Evolutionary conservation across 2,113 vertebrate species (phyloP).

Genomic region (Pagrus major): DNA sequence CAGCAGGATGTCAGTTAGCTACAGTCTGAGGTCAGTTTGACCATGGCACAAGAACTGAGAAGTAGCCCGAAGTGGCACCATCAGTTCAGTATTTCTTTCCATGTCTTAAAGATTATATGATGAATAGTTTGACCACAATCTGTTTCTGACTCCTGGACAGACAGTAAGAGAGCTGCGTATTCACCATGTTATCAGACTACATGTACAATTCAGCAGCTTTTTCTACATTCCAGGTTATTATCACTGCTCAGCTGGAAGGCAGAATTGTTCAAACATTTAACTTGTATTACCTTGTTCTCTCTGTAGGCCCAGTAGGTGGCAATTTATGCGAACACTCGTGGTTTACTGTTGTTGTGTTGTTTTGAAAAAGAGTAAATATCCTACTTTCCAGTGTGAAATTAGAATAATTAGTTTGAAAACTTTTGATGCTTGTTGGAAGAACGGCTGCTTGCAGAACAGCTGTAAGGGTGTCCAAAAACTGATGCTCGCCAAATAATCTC

Average conservation of each 20-base stretch:
- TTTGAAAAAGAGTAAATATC: background rate
- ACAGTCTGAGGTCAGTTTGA: constrained; percentile 20
- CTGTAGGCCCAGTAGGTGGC: background rate
- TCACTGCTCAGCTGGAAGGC: background rate
- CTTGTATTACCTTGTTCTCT: background rate
- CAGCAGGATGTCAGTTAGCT: background rate
- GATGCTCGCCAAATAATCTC: background rate
- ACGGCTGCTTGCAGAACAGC: background rate
- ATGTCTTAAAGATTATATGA: background rate
- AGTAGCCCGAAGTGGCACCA: background rate
- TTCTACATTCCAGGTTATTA: background rate
- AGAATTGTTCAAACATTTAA: background rate
- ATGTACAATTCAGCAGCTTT: background rate
- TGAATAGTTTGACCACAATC: background rate
- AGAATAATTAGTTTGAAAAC: background rate
- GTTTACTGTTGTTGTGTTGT: background rate
- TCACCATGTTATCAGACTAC: background rate
- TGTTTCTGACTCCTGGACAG: background rate
- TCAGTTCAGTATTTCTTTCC: background rate
- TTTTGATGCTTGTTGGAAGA: background rate
- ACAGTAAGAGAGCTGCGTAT: background rate
- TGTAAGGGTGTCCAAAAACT: constrained; percentile 18
- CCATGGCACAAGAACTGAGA: background rate
- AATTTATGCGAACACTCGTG: background rate
- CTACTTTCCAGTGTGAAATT: background rate